A percentile compares a stretch with the other conserved stretches of the same genome.
Evolutionary conservation across 2,888 invertebrate species (phyloP).

Genomic region (Eupithecia pulchellata): DNA sequence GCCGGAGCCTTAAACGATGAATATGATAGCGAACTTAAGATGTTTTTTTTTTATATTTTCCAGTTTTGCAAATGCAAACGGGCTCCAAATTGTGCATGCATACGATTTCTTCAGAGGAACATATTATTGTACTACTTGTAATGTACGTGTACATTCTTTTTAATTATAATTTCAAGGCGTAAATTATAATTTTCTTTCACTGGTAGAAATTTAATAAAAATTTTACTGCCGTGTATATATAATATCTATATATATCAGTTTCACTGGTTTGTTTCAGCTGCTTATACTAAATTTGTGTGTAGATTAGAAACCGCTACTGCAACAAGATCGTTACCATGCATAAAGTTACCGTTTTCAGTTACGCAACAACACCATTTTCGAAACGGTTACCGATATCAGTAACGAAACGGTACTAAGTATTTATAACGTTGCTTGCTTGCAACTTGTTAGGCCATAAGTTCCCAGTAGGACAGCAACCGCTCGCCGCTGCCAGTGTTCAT

Average conservation of each 20-base stretch:
- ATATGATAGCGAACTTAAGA: neutral
- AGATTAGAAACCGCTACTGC: neutral
- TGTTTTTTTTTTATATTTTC: neutral
- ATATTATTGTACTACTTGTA: neutral
- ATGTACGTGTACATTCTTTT: neutral
- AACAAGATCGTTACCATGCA: neutral
- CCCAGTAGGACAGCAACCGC: constrained; percentile 89
- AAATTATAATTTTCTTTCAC: neutral
- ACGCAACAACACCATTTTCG: neutral
- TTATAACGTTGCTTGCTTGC: neutral
- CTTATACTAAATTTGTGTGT: neutral
- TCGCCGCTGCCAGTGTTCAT: constrained; percentile 86
- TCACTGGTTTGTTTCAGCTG: neutral
- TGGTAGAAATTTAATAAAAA: neutral
- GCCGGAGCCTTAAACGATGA: too few relatives aligned
- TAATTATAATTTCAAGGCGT: neutral
- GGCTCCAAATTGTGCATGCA: neutral
- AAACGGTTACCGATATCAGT: neutral
- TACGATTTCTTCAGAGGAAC: neutral
- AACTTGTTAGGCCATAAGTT: constrained; percentile 74
- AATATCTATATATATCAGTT: neutral
- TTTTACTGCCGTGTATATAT: neutral
- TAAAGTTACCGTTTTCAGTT: neutral
- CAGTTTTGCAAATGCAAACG: neutral
- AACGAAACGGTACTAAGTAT: neutral